Percentiles rank a stretch among this genome's conserved stretches.
Evolutionary conservation across 2,113 vertebrate genomes (phyloP).

Genomic region (Phoxinus phoxinus): DNA sequence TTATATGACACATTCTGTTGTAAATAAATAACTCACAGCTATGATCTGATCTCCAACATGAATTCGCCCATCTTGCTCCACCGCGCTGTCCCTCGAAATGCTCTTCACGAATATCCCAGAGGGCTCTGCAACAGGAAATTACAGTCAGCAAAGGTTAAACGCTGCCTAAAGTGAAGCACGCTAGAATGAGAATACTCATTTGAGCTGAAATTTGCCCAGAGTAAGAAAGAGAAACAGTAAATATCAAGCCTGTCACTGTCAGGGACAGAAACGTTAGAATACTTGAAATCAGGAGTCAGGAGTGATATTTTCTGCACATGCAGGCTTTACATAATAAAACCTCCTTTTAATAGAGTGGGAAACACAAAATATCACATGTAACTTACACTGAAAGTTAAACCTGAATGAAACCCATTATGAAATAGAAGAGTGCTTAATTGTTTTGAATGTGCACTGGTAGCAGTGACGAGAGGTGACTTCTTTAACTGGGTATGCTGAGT

Average conservation of each 20-base stretch:
- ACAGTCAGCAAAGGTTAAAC: not conserved
- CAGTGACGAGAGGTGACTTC: no score
- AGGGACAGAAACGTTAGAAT: not conserved
- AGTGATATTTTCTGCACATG: not conserved
- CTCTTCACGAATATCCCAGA: conserved; percentile 96
- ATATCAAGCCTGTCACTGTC: not conserved
- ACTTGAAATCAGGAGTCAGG: not conserved
- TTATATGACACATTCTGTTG: not conserved
- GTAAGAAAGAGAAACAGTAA: not conserved
- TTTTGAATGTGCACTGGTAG: no score
- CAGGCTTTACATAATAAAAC: not conserved
- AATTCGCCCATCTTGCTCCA: conserved; percentile 91
- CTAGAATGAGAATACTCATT: not conserved
- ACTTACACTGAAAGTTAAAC: not conserved
- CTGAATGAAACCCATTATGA: not conserved
- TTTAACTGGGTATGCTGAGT: no score
- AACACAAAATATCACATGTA: not conserved
- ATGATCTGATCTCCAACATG: conserved; percentile 93
- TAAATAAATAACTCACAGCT: conserved; percentile 80
- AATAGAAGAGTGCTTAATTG: not conserved
- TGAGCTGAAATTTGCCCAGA: not conserved
- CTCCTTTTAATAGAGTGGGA: not conserved
- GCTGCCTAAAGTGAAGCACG: not conserved
- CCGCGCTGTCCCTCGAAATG: conserved; percentile 90
- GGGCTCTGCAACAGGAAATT: conserved; percentile 77